Conservation (phyloP, 2,797 vertebrate genomes). For the Helostoma temminkii region DNA sequence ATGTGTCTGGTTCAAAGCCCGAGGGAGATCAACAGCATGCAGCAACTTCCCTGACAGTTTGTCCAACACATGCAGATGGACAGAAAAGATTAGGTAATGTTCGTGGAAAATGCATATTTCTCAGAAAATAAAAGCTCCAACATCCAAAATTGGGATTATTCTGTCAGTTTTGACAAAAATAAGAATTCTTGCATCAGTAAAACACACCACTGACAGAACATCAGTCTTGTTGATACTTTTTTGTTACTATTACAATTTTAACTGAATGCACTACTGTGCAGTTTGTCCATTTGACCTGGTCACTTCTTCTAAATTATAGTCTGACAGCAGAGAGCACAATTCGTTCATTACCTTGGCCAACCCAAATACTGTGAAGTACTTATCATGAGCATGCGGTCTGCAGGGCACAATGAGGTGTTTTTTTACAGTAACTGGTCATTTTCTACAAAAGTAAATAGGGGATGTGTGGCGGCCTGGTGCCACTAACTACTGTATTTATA, state of each 20-base stretch:
- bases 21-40: constrained; percentile 31
- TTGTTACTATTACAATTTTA: not conserved
- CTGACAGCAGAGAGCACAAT: constrained; percentile 9
- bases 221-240: constrained; percentile 1
- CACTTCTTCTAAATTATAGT: constrained; percentile 35
- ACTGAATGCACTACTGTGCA: not conserved
- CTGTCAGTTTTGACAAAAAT: not conserved
- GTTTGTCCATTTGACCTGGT: constrained; percentile 13
- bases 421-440: constrained; percentile 8
- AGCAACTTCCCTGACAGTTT: constrained; percentile 26
- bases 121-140: not conserved
- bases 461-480: not conserved
- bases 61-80: constrained; percentile 33
- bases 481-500: not conserved
- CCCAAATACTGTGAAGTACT: constrained; percentile 41
- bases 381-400: constrained; percentile 29
- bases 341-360: constrained; percentile 50
- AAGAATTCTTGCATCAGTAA: not conserved
- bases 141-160: not conserved
- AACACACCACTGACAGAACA: not conserved
- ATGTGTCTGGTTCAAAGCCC: constrained; percentile 16
- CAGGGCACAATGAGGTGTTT: constrained; percentile 20
- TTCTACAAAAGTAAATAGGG: not conserved
- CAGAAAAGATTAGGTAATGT: constrained; percentile 9
- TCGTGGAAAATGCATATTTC: constrained; percentile 11